Conservation (phyloP, 2,797 vertebrate species). For the Lates japonicus region DNA sequence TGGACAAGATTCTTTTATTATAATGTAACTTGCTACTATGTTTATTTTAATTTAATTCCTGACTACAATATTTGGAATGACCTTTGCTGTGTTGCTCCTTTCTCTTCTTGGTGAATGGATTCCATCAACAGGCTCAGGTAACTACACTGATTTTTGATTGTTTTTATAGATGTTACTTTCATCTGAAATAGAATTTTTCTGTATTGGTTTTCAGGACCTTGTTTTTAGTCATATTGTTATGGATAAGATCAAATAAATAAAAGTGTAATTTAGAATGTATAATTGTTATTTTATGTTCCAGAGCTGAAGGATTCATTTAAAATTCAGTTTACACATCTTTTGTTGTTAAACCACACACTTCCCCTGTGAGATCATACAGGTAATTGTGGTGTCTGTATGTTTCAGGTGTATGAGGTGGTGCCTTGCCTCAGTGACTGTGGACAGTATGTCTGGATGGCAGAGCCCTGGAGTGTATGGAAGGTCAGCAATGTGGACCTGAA, state of each 20-base stretch:
- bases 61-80: not conserved
- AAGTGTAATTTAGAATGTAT: not conserved
- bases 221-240: not conserved
- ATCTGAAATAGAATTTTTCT: not conserved
- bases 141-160: slow-evolving; percentile 7
- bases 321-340: not conserved
- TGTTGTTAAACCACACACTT: not conserved
- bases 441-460: slow-evolving; percentile 94
- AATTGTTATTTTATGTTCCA: not conserved
- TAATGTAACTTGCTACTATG: not conserved
- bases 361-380: not conserved
- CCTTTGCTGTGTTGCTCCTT: slow-evolving; percentile 26
- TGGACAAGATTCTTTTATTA: not conserved
- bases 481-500: slow-evolving; percentile 94
- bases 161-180: not conserved
- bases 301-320: not conserved
- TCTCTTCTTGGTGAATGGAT: slow-evolving; percentile 34
- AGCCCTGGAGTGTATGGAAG: slow-evolving; percentile 97
- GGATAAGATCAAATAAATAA: not conserved
- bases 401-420: slow-evolving; percentile 96
- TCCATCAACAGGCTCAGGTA: slow-evolving; percentile 85
- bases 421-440: slow-evolving; percentile 97
- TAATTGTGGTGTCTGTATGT: slow-evolving; percentile 20
- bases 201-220: not conserved
- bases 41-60: not conserved